phyloP scores from a whole-genome alignment of 2,797 vertebrate species.

The Amblyopsis hoosieri region DNA sequence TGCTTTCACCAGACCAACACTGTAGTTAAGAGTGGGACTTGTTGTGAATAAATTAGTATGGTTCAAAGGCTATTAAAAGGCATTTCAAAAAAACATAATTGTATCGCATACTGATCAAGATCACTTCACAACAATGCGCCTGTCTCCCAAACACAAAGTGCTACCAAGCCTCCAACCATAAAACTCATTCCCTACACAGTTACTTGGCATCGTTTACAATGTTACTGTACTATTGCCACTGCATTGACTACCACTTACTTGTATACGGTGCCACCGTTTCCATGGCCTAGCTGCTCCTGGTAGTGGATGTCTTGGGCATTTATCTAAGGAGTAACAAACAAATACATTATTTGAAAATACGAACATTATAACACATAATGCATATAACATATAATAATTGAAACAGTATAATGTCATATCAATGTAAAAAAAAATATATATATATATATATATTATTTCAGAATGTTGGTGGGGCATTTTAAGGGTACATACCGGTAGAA shows the following conservation, averaged over 20 bases:
- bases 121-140: no score
- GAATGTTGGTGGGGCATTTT: no score
- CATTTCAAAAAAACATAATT: not conserved
- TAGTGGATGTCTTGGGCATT: slow-evolving; percentile 97
- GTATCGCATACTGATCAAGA: no score
- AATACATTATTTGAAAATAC: slow-evolving; percentile 10
- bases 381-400: no score
- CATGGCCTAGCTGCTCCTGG: slow-evolving; percentile 96
- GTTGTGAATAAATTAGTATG: slow-evolving; percentile 7
- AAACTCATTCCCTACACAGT: no score
- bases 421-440: no score
- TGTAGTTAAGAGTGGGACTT: not conserved
- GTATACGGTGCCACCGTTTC: slow-evolving; percentile 97
- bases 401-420: not conserved
- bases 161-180: no score
- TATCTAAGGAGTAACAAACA: slow-evolving; percentile 82
- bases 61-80: slow-evolving; percentile 10
- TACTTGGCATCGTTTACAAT: not conserved
- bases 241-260: slow-evolving; percentile 83
- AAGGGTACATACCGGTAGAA: no score
- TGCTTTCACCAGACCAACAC: slow-evolving; percentile 5
- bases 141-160: no score
- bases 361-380: no score
- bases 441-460: no score
- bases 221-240: slow-evolving; percentile 6